A percentile compares a stretch with the other conserved stretches of the same genome.
These are phyloP conservation scores for Platorchestia sp. DNA, from an alignment of 1,140 invertebrate species.

Conservation along the genomic window DNA sequence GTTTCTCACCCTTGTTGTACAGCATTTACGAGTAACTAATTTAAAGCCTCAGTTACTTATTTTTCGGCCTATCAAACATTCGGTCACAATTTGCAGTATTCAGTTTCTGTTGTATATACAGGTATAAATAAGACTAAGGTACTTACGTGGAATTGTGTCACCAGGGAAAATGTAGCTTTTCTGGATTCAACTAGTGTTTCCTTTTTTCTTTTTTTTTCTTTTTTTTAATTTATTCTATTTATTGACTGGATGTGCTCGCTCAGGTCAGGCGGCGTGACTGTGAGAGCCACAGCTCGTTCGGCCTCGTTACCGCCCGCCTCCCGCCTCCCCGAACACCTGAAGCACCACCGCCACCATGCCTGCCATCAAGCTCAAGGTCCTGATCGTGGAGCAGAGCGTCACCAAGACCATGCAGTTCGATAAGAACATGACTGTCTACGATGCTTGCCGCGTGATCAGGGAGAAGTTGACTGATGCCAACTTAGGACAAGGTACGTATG, in stretches of 20 bases:
- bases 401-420: conserved; percentile 99
- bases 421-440: conserved; percentile 91
- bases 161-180: neutral
- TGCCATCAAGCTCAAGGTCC: conserved; percentile 82
- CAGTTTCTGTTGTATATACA: too few species aligned
- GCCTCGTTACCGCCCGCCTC: neutral
- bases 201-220: neutral
- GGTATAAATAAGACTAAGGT: too few species aligned
- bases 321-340: neutral
- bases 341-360: neutral
- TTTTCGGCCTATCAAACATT: too few species aligned
- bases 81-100: too few species aligned
- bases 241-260: neutral
- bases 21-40: too few species aligned
- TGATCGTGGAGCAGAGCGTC: conserved; percentile 91
- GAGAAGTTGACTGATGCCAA: conserved; percentile 94
- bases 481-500: conserved; percentile 80
- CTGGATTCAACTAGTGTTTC: neutral
- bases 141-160: neutral
- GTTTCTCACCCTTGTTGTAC: too few species aligned
- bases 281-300: neutral
- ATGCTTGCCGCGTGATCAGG: conserved; percentile 93
- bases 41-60: too few species aligned
- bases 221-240: neutral
- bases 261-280: neutral